Evolutionary conservation across 2,888 invertebrate species (phyloP).

Genomic region (Branchellion lobata): DNA sequence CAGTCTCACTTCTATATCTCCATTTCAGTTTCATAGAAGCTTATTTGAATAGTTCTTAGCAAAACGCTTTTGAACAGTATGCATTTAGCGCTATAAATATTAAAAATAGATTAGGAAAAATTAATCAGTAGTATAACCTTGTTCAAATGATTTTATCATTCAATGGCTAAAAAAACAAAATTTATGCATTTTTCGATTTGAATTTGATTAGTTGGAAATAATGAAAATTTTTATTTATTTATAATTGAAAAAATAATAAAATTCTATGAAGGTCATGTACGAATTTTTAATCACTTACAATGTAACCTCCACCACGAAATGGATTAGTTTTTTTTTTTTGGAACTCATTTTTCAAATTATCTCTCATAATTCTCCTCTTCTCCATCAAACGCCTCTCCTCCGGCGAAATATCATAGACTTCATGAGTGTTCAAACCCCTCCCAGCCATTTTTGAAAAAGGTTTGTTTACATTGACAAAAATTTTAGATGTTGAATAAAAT

Average conservation of each 20-base stretch:
- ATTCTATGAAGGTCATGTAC: too few relatives aligned
- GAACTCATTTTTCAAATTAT: constrained; percentile 71
- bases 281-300: constrained; percentile 43
- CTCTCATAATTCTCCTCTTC: constrained; percentile 69
- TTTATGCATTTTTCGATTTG: too few relatives aligned
- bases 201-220: too few relatives aligned
- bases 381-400: constrained; percentile 65
- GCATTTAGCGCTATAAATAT: too few relatives aligned
- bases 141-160: too few relatives aligned
- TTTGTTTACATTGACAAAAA: background rate
- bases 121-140: too few relatives aligned
- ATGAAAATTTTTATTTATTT: too few relatives aligned
- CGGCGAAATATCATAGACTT: constrained; percentile 54
- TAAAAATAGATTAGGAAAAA: too few relatives aligned
- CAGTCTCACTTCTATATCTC: too few relatives aligned
- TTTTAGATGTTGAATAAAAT: background rate
- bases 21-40: background rate
- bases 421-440: constrained; percentile 54
- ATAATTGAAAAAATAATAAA: too few relatives aligned
- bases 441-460: background rate
- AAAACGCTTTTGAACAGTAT: too few relatives aligned
- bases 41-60: background rate
- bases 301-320: constrained; percentile 64
- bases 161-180: too few relatives aligned
- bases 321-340: constrained; percentile 74